Evolutionary conservation across 2,888 invertebrate species (phyloP).

Genomic region (Lepidocyrtinus sp.): DNA sequence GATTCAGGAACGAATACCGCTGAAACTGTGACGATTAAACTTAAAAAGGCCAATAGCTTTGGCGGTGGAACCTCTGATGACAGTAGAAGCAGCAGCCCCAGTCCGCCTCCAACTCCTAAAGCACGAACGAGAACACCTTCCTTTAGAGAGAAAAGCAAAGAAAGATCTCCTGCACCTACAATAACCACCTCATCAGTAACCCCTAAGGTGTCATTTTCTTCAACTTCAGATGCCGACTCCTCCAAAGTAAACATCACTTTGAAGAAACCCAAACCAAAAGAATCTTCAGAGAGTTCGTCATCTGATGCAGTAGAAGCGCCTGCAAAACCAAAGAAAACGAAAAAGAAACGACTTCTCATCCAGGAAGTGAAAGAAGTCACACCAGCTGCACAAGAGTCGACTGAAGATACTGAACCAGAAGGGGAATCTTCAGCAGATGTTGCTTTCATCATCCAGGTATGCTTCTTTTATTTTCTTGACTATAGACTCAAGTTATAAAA

Average conservation of each 20-base stretch:
- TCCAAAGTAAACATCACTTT: neutral
- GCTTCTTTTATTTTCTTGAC: conserved; percentile 7
- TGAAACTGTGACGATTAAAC: conserved; percentile 65
- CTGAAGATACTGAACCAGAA: conserved; percentile 68
- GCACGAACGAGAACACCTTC: conserved; percentile 32
- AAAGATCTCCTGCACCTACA: conserved; percentile 34
- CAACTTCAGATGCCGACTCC: neutral
- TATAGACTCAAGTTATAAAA: neutral
- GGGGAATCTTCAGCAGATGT: conserved; percentile 76
- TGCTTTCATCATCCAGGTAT: conserved; percentile 78
- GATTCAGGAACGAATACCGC: neutral
- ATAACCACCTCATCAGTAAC: conserved; percentile 9
- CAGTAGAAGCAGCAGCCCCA: conserved; percentile 36
- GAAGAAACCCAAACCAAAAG: conserved; percentile 15
- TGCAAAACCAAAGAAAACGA: conserved; percentile 63
- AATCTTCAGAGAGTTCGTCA: neutral
- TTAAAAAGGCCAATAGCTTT: conserved; percentile 65
- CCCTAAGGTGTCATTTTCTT: conserved; percentile 19
- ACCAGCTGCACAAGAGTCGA: conserved; percentile 61
- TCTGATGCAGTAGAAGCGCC: conserved; percentile 18
- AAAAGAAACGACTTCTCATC: conserved; percentile 70
- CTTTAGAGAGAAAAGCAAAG: conserved; percentile 32
- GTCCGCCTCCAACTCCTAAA: conserved; percentile 26
- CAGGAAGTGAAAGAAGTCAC: conserved; percentile 71
- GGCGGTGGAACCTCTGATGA: conserved; percentile 39